phyloP scores from a whole-genome alignment of 2,888 invertebrate species.

The Lottia scabra region DNA sequence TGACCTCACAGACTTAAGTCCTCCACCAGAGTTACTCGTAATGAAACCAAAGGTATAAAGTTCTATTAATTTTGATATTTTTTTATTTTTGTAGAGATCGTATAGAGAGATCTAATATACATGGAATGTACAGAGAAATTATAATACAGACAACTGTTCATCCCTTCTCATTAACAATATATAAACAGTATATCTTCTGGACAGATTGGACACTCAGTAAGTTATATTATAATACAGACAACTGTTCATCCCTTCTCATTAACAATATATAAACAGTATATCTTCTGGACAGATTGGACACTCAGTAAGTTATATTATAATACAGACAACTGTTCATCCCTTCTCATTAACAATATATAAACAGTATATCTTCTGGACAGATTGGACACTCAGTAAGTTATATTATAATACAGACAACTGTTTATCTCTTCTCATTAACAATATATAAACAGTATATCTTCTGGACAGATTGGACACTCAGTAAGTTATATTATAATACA shows the following conservation, averaged over 20 bases:
- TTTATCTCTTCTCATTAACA: too few species aligned
- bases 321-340: constrained; percentile 89
- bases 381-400: too few species aligned
- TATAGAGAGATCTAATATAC: constrained; percentile 90
- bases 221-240: constrained; percentile 75
- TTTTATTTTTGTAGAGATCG: constrained; percentile 80
- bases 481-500: too few species aligned
- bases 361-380: too few species aligned
- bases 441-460: too few species aligned
- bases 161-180: constrained; percentile 94
- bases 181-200: constrained; percentile 93
- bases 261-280: constrained; percentile 86
- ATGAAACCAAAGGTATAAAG: too few species aligned
- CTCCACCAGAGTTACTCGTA: too few species aligned
- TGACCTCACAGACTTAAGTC: too few species aligned
- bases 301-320: constrained; percentile 75
- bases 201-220: constrained; percentile 88
- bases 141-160: constrained; percentile 85
- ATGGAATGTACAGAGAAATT: constrained; percentile 85
- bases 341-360: constrained; percentile 77
- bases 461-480: too few species aligned
- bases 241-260: constrained; percentile 93
- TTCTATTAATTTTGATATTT: not conserved
- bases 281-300: too few species aligned
- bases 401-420: too few species aligned